Percentiles rank a stretch among this genome's conserved stretches.
phyloP scores from a whole-genome alignment of 2,113 vertebrate genomes.

The Epinephelus fuscoguttatus region DNA sequence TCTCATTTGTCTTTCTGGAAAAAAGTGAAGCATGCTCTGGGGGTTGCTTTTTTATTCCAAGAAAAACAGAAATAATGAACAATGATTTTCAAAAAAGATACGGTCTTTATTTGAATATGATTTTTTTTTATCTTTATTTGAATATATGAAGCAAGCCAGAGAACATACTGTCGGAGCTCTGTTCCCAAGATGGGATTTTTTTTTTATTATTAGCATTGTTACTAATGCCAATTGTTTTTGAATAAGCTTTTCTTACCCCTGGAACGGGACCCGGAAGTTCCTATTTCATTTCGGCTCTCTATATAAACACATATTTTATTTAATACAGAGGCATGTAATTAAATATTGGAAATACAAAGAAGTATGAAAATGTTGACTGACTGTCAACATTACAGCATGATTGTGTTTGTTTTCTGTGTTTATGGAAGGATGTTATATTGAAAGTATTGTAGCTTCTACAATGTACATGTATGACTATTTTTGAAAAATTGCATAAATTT shows the following conservation, averaged over 20 bases:
- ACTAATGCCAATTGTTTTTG: neutral
- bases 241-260: neutral
- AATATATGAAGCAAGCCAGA: neutral
- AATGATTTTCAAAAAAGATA: neutral
- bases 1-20: neutral
- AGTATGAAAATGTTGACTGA: neutral
- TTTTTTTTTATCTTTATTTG: no score
- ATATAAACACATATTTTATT: neutral
- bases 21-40: neutral
- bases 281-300: neutral
- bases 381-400: neutral
- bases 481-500: neutral
- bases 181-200: neutral
- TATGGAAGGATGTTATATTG: constrained; percentile 22
- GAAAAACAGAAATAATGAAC: neutral
- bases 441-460: neutral
- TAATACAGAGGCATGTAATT: neutral
- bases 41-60: neutral
- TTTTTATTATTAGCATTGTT: neutral
- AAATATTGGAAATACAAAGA: neutral
- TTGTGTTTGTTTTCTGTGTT: constrained; percentile 17
- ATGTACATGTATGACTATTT: neutral
- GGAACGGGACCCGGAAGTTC: neutral
- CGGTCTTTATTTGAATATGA: neutral
- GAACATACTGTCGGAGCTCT: neutral